Evolutionary conservation across 2,113 vertebrate genomes (phyloP), one percentile per base, ranked within the genome.

Genomic region (Lagenorhynchus albirostris): DNA sequence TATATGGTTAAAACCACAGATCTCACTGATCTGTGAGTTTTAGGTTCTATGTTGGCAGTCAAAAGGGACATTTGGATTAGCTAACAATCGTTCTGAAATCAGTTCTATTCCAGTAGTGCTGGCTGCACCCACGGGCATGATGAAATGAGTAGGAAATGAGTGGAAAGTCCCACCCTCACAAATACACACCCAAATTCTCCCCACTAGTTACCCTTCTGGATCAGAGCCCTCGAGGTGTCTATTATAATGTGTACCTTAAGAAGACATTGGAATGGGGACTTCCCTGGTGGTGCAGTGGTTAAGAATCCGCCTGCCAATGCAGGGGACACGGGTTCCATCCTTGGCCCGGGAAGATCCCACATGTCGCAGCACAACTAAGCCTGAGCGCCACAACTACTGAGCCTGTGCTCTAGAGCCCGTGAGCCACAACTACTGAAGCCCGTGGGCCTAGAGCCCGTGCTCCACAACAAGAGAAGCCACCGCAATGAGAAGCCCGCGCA

Each of bases 391-490:
- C 53, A 53, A 53, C 53, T 53, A 18, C 53, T 6, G 53, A 53
- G 50, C 50, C 50, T 53, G 50, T 0, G 50, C 50, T 50, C 47
- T 50, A 14, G 50, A 50, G 50, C 50, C 50, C 1, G 3, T 2
- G 13, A 14, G 50, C 50, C 13, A 50, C 50, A 50, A 14, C 50
- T 50, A 15, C 13, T 15, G 14, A 50, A 50, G 50, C 13, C 13
- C 4, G 0, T 1, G 3, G 0, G 47, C 47, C 47, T 50, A 50
- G 1, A 50, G 47, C 47, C 47, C 3, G 0, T 50, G 14, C 14
- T 50, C 50, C 14, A 1, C 14, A 50, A 5, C 50, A 14, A 50
- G 50, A 50, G 14, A 50, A 15, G 14, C 14, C 50, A 15, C 14
- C 14, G 0, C 50, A 50, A 50, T 15, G 50, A 50, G 50, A 50